Evolutionary conservation across 2,113 vertebrate species (phyloP), one percentile per base, ranked within the genome.

Genomic region (Lepisosteus oculatus): DNA sequence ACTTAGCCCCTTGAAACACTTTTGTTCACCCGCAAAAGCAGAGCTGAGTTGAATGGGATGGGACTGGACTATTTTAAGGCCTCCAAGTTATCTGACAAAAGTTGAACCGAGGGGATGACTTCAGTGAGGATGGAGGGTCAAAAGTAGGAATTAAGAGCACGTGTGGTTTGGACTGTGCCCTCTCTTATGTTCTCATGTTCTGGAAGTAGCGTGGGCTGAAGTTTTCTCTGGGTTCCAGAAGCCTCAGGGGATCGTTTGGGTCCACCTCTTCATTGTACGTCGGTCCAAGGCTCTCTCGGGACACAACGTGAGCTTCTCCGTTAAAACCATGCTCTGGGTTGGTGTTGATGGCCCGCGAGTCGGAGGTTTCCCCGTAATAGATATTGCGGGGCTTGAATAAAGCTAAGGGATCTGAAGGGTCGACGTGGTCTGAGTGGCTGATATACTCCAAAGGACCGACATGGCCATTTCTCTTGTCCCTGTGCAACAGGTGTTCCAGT

Each of bases 401-500:
- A 56, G 87, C 81, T 54, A 93, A 79, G 14, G 94, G 93, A 76
- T 94, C 94, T 2, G 77, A 82, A 0, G 91, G 91, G 70, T 94
- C 91, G 0, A 81, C 78, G 1, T 87, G 29, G 29, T 29, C 29
- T 29, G 29, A 29, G 29, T 29, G 29, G 29, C 29, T 29, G 29
- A 29, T 29, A 29, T 29, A 29, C 29, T 94, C 94, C 1, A 76
- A 82, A 0, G 91, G 91, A 70, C 94, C 91, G 0, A 81, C 78
- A 1, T 87, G 86, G 0, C 88, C 85, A 0, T 90, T 94, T 72
- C 95, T 87, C 6, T 90, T 94, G 65, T 88, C 76, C 51, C 93
- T 89, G 72, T 73, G 88, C 3, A 73, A 51, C 69, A 98, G 95
- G 69, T 87, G 92, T 74, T 93, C 85, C 63, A 99, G 89, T 0